Evolutionary conservation across 2,797 vertebrate species (phyloP).

Genomic region (Spheniscus humboldti): DNA sequence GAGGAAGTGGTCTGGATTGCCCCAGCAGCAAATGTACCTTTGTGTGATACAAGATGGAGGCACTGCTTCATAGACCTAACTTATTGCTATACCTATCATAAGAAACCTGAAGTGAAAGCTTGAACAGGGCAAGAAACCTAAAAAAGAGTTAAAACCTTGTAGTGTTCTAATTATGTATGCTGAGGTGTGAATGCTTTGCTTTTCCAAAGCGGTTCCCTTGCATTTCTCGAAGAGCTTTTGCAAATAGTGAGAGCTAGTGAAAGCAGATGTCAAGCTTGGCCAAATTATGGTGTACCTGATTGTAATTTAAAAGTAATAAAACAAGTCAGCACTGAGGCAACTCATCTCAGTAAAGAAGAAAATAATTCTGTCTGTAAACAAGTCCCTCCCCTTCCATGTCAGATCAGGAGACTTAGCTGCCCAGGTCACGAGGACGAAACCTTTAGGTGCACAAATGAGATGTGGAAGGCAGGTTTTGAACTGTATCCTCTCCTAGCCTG

Average conservation of each 20-base stretch:
- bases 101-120: neutral
- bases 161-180: neutral
- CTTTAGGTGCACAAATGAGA: neutral
- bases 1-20: neutral
- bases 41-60: neutral
- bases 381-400: neutral
- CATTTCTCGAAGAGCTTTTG: neutral
- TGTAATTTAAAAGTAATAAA: conserved; percentile 38
- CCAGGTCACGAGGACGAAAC: neutral
- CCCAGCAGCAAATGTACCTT: neutral
- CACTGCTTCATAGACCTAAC: neutral
- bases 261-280: conserved; percentile 22
- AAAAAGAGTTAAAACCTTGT: neutral
- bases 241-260: neutral
- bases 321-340: neutral
- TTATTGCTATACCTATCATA: neutral
- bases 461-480: neutral
- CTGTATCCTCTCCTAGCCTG: neutral
- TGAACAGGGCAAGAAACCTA: neutral
- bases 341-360: neutral
- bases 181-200: neutral
- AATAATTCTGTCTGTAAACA: neutral
- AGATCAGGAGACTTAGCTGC: neutral
- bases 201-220: neutral
- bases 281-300: neutral